These are phyloP conservation scores for Orthonevra nobilis DNA, from an alignment of 2,888 invertebrate species.

Conservation along the genomic window DNA sequence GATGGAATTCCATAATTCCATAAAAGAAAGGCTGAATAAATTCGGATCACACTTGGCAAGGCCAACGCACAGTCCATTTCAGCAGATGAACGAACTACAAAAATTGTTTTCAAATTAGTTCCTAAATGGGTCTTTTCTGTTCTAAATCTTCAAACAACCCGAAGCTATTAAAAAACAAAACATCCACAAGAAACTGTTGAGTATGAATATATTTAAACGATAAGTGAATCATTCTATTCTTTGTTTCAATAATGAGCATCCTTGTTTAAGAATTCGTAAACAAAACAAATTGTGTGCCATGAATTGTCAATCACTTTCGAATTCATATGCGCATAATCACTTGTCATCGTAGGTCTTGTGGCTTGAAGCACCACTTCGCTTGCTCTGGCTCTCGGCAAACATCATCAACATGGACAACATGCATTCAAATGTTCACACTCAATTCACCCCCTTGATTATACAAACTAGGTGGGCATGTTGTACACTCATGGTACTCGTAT, in stretches of 20 bases:
- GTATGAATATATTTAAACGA: too few species aligned
- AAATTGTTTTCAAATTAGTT: too few species aligned
- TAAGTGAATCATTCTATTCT: too few species aligned
- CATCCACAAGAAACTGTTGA: too few species aligned
- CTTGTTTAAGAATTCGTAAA: constrained; percentile 36
- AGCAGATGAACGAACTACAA: too few species aligned
- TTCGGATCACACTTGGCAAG: too few species aligned
- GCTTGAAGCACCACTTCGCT: constrained; percentile 27
- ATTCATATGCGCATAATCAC: constrained; percentile 62
- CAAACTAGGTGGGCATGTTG: constrained; percentile 52
- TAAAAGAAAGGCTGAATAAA: too few species aligned
- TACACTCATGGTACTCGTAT: constrained; percentile 22
- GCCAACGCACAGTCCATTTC: too few species aligned
- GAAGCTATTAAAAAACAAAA: too few species aligned
- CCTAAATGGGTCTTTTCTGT: too few species aligned
- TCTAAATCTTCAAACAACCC: too few species aligned
- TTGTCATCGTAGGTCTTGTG: constrained; percentile 45
- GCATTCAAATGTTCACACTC: constrained; percentile 6
- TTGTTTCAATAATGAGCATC: constrained; percentile 36
- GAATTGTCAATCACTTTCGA: constrained; percentile 36
- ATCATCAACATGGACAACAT: constrained; percentile 20
- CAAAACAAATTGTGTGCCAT: constrained; percentile 44
- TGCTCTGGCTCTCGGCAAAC: constrained; percentile 21
- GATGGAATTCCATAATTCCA: too few species aligned
- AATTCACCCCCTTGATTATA: constrained; percentile 13